A percentile compares a stretch with the other conserved stretches of the same genome.
Evolutionary conservation across 2,113 vertebrate genomes (phyloP).

Genomic region (Pongo abelii): DNA sequence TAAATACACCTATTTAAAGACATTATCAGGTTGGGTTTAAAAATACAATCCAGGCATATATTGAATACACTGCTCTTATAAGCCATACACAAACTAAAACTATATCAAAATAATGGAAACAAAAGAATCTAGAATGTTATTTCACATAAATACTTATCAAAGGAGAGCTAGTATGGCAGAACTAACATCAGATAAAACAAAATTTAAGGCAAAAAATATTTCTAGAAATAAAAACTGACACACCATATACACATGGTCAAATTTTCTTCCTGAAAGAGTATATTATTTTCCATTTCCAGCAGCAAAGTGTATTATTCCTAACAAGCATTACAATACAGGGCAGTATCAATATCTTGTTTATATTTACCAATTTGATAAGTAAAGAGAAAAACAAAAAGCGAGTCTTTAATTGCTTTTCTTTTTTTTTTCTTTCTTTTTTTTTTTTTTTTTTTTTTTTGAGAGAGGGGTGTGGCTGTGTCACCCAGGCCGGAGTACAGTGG

Average conservation of each 20-base stretch:
- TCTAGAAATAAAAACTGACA: slow-evolving; percentile 10
- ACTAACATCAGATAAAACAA: slow-evolving; percentile 9
- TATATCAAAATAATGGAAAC: not conserved
- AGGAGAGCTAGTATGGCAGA: not conserved
- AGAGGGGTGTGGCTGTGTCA: too few species aligned
- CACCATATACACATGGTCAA: not conserved
- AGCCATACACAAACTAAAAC: not conserved
- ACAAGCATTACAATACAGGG: not conserved
- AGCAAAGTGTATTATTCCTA: not conserved
- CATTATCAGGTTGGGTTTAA: not conserved
- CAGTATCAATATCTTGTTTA: not conserved
- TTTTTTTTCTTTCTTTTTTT: too few species aligned
- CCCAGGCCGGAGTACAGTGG: too few species aligned
- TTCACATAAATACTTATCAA: not conserved
- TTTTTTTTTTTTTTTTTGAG: too few species aligned
- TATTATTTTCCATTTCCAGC: not conserved
- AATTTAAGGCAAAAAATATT: slow-evolving; percentile 16
- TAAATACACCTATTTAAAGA: not conserved
- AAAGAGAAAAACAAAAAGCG: not conserved
- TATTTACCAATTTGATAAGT: not conserved
- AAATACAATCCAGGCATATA: not conserved
- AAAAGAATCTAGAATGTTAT: slow-evolving; percentile 4
- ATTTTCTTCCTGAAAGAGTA: not conserved
- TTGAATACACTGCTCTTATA: not conserved
- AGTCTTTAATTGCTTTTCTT: not conserved